Evolutionary conservation across 1,140 invertebrate genomes (phyloP).

Genomic region (Drosophila cardini): DNA sequence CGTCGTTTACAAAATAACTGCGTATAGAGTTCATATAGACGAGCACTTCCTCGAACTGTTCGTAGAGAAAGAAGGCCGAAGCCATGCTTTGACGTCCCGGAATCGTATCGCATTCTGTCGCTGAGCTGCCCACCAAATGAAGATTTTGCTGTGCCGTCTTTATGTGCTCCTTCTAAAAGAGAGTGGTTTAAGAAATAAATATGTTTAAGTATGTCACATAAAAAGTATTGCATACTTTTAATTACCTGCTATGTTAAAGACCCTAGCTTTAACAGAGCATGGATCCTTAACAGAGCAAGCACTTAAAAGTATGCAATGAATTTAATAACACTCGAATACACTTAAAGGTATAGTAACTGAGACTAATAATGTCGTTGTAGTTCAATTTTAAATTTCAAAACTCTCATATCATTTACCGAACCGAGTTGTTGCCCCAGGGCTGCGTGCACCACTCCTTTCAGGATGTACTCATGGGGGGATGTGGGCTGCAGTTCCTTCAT

Average conservation of each 20-base stretch:
- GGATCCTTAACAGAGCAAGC: no score
- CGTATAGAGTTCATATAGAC: constrained; percentile 99
- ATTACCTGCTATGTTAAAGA: neutral
- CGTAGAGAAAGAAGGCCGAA: constrained; percentile 96
- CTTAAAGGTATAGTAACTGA: no score
- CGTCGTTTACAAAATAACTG: constrained; percentile 97
- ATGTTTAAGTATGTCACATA: no score
- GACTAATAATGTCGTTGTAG: no score
- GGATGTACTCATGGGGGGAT: constrained; percentile 97
- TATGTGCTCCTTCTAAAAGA: constrained; percentile 93
- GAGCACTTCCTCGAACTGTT: constrained; percentile 98
- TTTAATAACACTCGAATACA: no score
- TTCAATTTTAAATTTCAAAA: no score
- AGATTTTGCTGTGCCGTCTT: constrained; percentile 98
- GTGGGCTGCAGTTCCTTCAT: constrained; percentile 97
- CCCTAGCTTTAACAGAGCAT: no score
- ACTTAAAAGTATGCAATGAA: no score
- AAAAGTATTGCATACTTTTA: neutral
- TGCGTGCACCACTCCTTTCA: constrained; percentile 98
- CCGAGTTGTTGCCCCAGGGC: constrained; percentile 95
- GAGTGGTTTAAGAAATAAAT: no score
- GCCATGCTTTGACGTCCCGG: constrained; percentile 98
- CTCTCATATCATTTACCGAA: constrained; percentile 88
- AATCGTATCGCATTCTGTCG: constrained; percentile 97
- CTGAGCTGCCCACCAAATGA: constrained; percentile 97